A percentile compares a stretch with the other conserved stretches of the same genome.
phyloP scores from a whole-genome alignment of 2,113 vertebrate species.

The Typhlomys cinereus region DNA sequence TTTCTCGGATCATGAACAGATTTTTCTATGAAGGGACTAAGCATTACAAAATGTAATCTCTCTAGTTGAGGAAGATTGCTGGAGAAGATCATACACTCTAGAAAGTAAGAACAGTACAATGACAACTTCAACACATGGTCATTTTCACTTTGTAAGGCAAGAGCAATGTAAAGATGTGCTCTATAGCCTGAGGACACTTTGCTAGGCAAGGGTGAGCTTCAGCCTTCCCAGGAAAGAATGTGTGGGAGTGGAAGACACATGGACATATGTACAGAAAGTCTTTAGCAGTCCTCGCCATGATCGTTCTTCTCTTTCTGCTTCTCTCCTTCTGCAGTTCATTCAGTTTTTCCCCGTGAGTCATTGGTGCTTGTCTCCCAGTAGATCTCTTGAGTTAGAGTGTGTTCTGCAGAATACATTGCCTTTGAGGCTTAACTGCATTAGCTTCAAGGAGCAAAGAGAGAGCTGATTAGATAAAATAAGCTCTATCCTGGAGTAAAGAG shows the following conservation, averaged over 20 bases:
- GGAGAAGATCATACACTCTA: background rate
- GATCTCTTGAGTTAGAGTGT: background rate
- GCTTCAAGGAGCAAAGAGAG: background rate
- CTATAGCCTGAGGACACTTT: background rate
- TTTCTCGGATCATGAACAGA: background rate
- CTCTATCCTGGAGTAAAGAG: background rate
- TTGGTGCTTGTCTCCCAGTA: background rate
- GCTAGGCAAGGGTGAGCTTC: background rate
- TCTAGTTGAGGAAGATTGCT: background rate
- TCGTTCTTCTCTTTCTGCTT: background rate
- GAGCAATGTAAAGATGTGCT: background rate
- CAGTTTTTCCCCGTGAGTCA: background rate
- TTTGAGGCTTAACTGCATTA: background rate
- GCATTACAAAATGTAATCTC: background rate
- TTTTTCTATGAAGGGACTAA: slow-evolving; percentile 17
- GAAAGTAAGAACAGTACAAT: background rate
- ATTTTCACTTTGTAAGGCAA: background rate
- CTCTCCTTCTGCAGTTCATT: background rate
- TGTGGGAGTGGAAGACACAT: background rate
- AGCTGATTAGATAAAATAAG: background rate
- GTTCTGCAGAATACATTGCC: background rate
- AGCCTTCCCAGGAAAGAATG: background rate
- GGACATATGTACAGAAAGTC: no score
- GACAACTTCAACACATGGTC: background rate
- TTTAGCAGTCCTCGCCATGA: background rate